Conservation (phyloP, 2,888 invertebrate genomes). For the Zootermopsis nevadensis region DNA sequence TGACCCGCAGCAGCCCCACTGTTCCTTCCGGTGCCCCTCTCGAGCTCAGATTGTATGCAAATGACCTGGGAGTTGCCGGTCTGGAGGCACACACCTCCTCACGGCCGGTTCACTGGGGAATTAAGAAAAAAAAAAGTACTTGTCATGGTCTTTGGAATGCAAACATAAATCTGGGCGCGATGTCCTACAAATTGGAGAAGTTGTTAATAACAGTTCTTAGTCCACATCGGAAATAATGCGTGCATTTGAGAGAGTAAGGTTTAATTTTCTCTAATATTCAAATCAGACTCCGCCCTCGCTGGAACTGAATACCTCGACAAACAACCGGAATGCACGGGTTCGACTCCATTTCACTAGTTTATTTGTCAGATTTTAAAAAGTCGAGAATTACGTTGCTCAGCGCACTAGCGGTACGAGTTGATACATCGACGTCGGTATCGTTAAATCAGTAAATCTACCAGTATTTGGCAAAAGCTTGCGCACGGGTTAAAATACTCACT, state of each 20-base stretch:
- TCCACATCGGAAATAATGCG: neutral
- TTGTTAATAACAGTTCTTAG: neutral
- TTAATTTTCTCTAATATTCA: neutral
- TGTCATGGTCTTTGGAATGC: neutral
- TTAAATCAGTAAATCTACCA: too few species aligned
- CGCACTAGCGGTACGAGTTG: too few species aligned
- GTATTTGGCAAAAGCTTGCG: too few species aligned
- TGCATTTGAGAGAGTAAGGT: neutral
- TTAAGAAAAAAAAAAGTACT: slow-evolving; percentile 2
- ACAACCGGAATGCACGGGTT: neutral
- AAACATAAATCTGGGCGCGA: neutral
- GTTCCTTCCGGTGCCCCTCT: neutral
- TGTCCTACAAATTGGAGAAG: neutral
- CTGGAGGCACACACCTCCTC: neutral
- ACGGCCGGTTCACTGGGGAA: neutral
- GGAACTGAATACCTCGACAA: neutral
- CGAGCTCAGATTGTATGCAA: neutral
- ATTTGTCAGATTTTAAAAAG: too few species aligned
- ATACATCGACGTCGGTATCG: too few species aligned
- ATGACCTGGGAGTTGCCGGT: neutral
- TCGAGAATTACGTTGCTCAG: too few species aligned
- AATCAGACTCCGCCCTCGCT: neutral
- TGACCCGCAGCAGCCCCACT: neutral
- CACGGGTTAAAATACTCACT: too few species aligned
- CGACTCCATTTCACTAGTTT: too few species aligned